Base-by-base conservation (phyloP, 2,888 invertebrate species). In the Temnothorax unifasciatus region DNA sequence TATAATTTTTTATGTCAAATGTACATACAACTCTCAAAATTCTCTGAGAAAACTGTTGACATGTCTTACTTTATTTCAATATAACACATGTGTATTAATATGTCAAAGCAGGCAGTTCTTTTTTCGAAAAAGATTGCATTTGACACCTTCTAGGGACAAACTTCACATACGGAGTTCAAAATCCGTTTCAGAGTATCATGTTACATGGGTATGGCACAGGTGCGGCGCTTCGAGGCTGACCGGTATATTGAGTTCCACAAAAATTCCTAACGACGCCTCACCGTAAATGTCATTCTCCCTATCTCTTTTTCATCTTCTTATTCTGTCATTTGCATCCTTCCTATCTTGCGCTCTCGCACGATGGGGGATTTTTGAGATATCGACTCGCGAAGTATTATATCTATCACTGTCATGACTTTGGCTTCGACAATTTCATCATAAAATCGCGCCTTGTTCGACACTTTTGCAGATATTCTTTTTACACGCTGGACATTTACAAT, bases 241-340 rank as follows among this genome's bases (percentile, higher is more conserved):
- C 90, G 89, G 91, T 91, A 87, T 93, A 93, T 93, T 90, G 90
- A 88, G 88, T 93, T 93, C 91, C 91, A 90, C 82, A 92, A 92
- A 92, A 93, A 91, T 90, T 85, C 82, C 84, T 82, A 79, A 89
- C 90, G 87, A 88, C 85, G 84, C 84, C 87, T 87, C 87, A 83
- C 88, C 87, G 85, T 89, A 71, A 85, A 71, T 86, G 82, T 84
- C 79, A 64, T 86, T 89, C 88, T 85, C 84, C 34, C 68, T 63
- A 66, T 83, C 66, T 81, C 50, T 69, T 52, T 77, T 47, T 64
- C 66, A 68, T 41, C 63, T 73, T 69, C 57, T 59, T 64, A 44
- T 52, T 77, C 47, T 47, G 15, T 21, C 34, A 54, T 61, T 73
- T 54, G 21, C 73, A 61, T 61, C 44, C 68, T 41, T 59, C 64